Evolutionary conservation across 2,113 vertebrate species (phyloP), one percentile per base, ranked within the genome.

Genomic region (Chloroceryle aenea): DNA sequence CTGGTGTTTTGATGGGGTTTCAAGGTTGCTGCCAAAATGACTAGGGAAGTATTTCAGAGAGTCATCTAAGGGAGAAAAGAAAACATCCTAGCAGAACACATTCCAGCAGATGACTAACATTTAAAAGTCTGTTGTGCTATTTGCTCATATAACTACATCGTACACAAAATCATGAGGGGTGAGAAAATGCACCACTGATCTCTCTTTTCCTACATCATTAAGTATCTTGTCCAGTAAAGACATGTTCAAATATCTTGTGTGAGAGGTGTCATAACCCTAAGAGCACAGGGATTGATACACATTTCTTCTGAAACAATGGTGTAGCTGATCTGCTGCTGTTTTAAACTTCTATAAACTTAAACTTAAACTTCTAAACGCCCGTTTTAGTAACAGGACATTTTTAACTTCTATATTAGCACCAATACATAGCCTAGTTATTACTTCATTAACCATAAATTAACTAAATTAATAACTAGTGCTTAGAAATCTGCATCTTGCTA

Each of bases 51-150:
- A 53, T 88, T 93, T 95, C 52, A 74, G 34, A 50, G 52, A 68
- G 72, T 93, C 68, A 45, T 93, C 45, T 95, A 68, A 69, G 22
- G 53, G 75, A 53, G 67, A 73, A 86, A 88, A 91, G 74, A 75
- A 93, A 92, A 45, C 20, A 69, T 62, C 55, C 50, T 66, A 88
- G 61, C 38, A 94, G 79, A 80, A 58, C 58, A 43, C 43, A 76
- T 61, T 94, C 89, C 74, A 89, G 21, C 23, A 48, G 53, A 76
- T 93, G 58, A 69, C 36, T 45, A 78, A 81, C 52, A 87, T 88
- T 59, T 36, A 79, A 91, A 92, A 91, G 79, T 53, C 43, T 0
- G 0, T 72, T 96, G 58, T 90, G 45, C 13, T 92, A 80, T 50
- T 75, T 87, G 21, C 55, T 85, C 30, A 12, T 77, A 21, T 32